A percentile compares a stretch with the other conserved stretches of the same genome.
phyloP scores from a whole-genome alignment of 1,140 invertebrate species.

The Potamilus streckersoni region DNA sequence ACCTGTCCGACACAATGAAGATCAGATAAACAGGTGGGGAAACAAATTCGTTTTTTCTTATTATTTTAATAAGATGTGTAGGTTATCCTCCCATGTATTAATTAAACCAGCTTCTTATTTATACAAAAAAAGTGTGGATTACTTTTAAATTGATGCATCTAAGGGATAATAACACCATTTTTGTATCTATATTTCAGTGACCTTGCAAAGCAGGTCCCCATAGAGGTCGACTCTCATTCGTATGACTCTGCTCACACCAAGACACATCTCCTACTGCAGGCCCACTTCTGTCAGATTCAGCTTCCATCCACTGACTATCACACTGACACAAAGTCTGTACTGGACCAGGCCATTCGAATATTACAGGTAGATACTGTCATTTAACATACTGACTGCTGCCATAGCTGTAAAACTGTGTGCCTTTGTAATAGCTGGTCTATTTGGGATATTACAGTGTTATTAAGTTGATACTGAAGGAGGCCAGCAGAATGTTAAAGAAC shows the following conservation, averaged over 20 bases:
- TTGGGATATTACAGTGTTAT: too few species aligned
- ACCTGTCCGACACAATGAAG: constrained; percentile 98
- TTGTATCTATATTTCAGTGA: constrained; percentile 74
- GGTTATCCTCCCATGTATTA: too few species aligned
- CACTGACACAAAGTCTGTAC: constrained; percentile 95
- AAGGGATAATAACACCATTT: not conserved
- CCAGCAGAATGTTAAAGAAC: too few species aligned
- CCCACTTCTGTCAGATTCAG: constrained; percentile 85
- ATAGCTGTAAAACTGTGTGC: too few species aligned
- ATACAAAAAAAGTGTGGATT: too few species aligned
- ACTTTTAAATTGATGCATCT: too few species aligned
- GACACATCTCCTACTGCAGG: constrained; percentile 92
- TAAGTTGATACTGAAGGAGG: too few species aligned
- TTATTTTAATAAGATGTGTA: too few species aligned
- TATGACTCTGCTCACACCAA: constrained; percentile 95
- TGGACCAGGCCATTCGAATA: constrained; percentile 96
- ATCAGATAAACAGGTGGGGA: constrained; percentile 87
- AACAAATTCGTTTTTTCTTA: too few species aligned
- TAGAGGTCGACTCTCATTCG: constrained; percentile 78
- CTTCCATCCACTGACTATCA: constrained; percentile 94
- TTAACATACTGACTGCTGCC: too few species aligned
- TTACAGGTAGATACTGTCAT: constrained; percentile 78
- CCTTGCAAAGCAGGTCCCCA: constrained; percentile 81
- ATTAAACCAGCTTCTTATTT: too few species aligned
- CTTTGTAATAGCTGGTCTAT: constrained; percentile 48